These are phyloP conservation scores for Thinocorus orbignyianus DNA, from an alignment of 2,113 vertebrate species.

Conservation along the genomic window DNA sequence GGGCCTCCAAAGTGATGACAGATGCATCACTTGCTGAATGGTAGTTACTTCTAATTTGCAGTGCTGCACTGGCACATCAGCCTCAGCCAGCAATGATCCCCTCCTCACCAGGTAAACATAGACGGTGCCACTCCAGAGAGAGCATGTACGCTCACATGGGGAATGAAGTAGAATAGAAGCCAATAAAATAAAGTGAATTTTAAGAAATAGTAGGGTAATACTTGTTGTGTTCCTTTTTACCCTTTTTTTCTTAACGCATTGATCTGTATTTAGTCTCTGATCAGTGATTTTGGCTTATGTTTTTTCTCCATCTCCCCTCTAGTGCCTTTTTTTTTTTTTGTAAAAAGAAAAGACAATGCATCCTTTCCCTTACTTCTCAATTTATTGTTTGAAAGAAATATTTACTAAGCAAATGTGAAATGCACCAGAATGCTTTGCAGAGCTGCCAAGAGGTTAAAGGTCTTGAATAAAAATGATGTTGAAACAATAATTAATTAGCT, in stretches of 20 bases:
- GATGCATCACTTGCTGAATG: background rate
- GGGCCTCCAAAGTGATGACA: background rate
- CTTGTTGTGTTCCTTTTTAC: background rate
- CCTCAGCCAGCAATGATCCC: background rate
- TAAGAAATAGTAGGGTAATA: background rate
- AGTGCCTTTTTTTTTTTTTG: background rate
- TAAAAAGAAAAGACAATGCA: background rate
- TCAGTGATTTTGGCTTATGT: background rate
- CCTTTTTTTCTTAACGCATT: background rate
- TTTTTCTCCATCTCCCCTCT: background rate
- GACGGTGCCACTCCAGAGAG: background rate
- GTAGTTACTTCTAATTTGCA: background rate
- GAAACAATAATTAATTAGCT: constrained; percentile 74
- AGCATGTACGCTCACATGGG: background rate
- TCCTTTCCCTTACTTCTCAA: constrained; percentile 10
- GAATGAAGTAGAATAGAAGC: background rate
- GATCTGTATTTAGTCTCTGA: background rate
- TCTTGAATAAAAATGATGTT: constrained; percentile 54
- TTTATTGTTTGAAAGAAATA: constrained; percentile 49
- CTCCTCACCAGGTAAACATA: background rate
- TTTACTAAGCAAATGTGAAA: constrained; percentile 54
- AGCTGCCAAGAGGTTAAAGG: constrained; percentile 60
- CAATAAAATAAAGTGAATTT: background rate
- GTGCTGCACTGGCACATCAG: background rate
- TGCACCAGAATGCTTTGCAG: constrained; percentile 39